Conservation (phyloP, 2,888 invertebrate genomes). For the Microchrysa polita region DNA sequence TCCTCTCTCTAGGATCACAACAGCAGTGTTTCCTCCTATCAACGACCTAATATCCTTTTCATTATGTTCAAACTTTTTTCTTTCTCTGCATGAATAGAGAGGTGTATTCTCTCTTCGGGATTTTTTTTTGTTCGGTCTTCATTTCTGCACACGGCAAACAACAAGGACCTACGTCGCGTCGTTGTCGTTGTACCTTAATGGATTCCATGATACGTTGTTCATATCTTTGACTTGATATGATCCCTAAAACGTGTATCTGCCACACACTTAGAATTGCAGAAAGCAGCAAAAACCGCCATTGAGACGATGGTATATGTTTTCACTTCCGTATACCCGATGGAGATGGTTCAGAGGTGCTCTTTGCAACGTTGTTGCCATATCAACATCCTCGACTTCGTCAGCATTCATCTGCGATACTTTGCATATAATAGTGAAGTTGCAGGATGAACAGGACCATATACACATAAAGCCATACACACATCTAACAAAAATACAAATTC, state of each 20-base stretch:
- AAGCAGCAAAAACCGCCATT: neutral
- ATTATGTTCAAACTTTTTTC: neutral
- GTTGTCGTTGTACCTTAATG: no score
- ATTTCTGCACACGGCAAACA: no score
- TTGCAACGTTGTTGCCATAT: no score
- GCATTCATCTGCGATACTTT: neutral
- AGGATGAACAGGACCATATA: neutral
- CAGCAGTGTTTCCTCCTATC: neutral
- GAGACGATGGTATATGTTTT: neutral
- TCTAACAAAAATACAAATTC: neutral
- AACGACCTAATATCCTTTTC: slow-evolving; percentile 3
- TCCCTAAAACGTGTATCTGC: no score
- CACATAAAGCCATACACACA: no score
- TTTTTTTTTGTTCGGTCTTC: neutral
- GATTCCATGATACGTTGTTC: neutral
- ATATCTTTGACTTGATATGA: neutral
- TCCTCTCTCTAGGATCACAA: no score
- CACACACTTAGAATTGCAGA: neutral
- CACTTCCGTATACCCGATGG: neutral
- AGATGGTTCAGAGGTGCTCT: no score
- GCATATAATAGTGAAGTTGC: no score
- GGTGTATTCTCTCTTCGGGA: neutral
- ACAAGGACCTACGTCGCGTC: no score
- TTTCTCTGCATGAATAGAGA: no score
- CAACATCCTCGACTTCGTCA: neutral